Evolutionary conservation across 2,888 invertebrate species (phyloP), one percentile per base, ranked within the genome.

Genomic region (Ptychoptera albimana): DNA sequence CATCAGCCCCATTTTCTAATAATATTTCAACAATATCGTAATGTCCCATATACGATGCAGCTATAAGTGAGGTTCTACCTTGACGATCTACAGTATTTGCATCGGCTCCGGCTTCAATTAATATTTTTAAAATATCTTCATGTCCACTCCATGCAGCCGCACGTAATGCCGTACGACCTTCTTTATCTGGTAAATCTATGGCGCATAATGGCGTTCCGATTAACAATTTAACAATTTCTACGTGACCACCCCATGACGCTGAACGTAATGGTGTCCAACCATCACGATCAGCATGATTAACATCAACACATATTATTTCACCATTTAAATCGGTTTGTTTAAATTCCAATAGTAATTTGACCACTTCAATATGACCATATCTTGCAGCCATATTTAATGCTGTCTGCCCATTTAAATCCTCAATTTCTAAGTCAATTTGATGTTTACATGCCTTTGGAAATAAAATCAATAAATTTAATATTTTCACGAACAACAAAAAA

Each of bases 1-100:
- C 79, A 55, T 79, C 72, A 0, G 89, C 91, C 2, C 85, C 85
- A 47, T 78, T 80, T 53, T 84, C 82, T 9, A 92, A 66, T 37
- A 92, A 66, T 50, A 82, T 81, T 48, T 83, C 78, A 23, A 91
- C 89, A 49, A 91, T 89, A 56, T 87, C 86, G n/a, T 82, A 80
- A 64, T 92, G 91, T 0, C 91, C 89, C 93, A 93, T 94, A 65
- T 93, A 94, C 0, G 93, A 91, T 13, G 93, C 92, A 0, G 94
- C 94, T 50, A 94, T 84, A 37, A 94, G 71, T 0, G 94, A 89
- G 0, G 94, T 94, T 50, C 94, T 75, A 12, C 86, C 88, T 60
- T 91, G 89, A 30, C 84, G 81, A 64, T 94, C 94, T 3, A 87
- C 82, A 15, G 79, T 73, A 62, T 87, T 87, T 0, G 85, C 80